A percentile compares a stretch with the other conserved stretches of the same genome.
Conservation (phyloP, 2,797 vertebrate species). For the Selene dorsalis region DNA sequence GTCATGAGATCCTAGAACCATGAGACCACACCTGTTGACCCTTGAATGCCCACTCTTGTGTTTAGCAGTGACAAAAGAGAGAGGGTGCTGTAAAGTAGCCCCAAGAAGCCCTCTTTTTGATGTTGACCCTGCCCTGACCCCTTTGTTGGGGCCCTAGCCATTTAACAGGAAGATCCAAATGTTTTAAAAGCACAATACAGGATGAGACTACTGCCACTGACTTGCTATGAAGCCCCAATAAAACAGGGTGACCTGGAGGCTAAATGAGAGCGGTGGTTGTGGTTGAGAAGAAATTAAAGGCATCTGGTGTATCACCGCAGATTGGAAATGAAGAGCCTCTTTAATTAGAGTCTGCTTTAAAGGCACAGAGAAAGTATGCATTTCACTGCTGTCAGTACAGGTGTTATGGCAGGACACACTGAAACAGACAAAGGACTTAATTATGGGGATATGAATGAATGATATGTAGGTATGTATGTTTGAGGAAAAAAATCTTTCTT, state of each 20-base stretch:
- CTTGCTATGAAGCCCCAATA: constrained; percentile 76
- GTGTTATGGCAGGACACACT: constrained; percentile 50
- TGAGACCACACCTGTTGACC: constrained; percentile 80
- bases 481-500: not conserved
- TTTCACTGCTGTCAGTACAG: constrained; percentile 50
- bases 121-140: constrained; percentile 82
- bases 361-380: constrained; percentile 42
- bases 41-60: constrained; percentile 70
- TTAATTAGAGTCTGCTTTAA: constrained; percentile 62
- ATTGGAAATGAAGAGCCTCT: constrained; percentile 63
- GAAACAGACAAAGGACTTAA: constrained; percentile 29
- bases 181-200: constrained; percentile 80
- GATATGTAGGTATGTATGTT: not conserved
- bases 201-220: constrained; percentile 69
- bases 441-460: not conserved
- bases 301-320: constrained; percentile 67
- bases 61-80: constrained; percentile 71
- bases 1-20: constrained; percentile 51
- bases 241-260: constrained; percentile 82
- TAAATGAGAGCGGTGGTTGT: constrained; percentile 82
- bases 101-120: constrained; percentile 74
- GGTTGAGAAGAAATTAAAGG: constrained; percentile 77
- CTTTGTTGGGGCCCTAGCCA: constrained; percentile 80
- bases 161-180: constrained; percentile 82
- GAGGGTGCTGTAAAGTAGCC: constrained; percentile 77